Base-by-base conservation (phyloP, 2,113 vertebrate genomes). In the Labrus mixtus region DNA sequence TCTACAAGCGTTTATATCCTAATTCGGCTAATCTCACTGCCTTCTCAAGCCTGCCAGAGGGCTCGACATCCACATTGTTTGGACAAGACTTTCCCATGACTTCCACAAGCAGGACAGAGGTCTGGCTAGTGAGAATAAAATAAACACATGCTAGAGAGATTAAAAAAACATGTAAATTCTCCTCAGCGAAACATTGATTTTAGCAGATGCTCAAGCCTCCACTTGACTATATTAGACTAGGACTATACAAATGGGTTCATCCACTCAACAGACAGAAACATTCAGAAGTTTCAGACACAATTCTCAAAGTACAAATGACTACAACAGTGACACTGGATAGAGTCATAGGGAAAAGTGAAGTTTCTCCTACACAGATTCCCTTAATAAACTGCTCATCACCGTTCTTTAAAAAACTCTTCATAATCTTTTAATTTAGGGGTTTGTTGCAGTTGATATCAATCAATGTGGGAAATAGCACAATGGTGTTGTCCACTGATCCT, bases 181-280 rank as follows among this genome's bases (percentile, higher is more conserved):
- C 19, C 43, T 70, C 54, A 45, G 63, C 19, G 0, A 78, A 61
- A 61, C 46, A 50, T 23, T 17, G 37, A 37, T 12, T 33, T 58
- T 25, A 33, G 25, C 70, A 67, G 45, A 67, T 65, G 48, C 46
- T 68, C 9, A 45, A 64, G 25, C 22, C n/a, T 69, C 4, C 10
- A 45, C 43, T 45, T 2, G 15, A 45, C 43, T 5, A 25, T 41
- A 63, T n/a, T 11, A 72, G 39, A 43, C 20, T 51, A 19, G 8
- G 25, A 65, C n/a, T 23, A 62, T 66, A 55, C 10, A 36, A 62
- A 62, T 73, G 33, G 17, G 73, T 41, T n/a, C 8, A 58, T 20
- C 33, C 73, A 79, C 74, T 36, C 61, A 56, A 50, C 25, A 1
- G 16, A 50, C 53, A 74, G 37, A 39, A 25, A 51, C 17, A 62